Conservation (phyloP, 2,888 invertebrate species). For the Acleris sparsana region DNA sequence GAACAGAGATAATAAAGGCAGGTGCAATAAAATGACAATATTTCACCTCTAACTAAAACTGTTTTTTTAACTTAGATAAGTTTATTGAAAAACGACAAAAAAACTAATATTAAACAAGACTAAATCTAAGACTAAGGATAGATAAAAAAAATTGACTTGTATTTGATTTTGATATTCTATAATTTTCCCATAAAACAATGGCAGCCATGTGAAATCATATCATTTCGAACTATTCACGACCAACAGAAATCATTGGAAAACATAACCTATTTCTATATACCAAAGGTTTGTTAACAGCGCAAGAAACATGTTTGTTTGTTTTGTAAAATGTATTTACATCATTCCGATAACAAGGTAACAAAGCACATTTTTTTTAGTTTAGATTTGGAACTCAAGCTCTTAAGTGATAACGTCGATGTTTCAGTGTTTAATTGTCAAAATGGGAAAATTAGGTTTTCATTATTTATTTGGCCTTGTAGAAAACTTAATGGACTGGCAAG, state of each 20-base stretch:
- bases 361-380: neutral
- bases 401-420: neutral
- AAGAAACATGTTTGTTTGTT: neutral
- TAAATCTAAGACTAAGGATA: no score
- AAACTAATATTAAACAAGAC: no score
- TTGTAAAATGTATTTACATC: neutral
- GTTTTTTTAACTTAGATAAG: no score
- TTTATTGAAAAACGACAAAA: no score
- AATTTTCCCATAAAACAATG: slow-evolving; percentile 43
- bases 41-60: no score
- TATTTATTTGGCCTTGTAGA: slow-evolving; percentile 22
- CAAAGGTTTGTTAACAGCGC: neutral
- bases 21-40: no score
- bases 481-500: neutral
- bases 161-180: slow-evolving; percentile 24
- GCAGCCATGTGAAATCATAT: slow-evolving; percentile 38
- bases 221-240: slow-evolving; percentile 2
- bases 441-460: neutral
- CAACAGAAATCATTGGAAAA: slow-evolving; percentile 7
- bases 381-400: neutral
- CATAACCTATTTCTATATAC: slow-evolving; percentile 11
- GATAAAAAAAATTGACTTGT: no score
- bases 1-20: no score
- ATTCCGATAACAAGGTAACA: neutral
- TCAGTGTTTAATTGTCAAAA: no score